phyloP scores from a whole-genome alignment of 2,113 vertebrate species.

The Phodopus roborovskii region DNA sequence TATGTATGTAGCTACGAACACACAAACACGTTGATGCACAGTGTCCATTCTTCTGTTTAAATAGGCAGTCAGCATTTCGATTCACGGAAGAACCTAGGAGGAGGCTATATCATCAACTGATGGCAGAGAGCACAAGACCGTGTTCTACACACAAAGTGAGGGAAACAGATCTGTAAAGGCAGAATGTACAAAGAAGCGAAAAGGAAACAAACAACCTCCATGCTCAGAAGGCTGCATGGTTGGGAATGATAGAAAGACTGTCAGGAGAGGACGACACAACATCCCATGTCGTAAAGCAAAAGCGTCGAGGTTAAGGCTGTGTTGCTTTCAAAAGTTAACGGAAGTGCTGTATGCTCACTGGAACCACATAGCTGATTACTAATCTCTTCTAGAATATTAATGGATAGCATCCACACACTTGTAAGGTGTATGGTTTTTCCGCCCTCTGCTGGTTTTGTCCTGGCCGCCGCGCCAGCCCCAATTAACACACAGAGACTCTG shows the following conservation, averaged over 20 bases:
- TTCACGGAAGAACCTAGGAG: conserved; percentile 72
- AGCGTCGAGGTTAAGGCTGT: conserved; percentile 86
- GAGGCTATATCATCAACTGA: conserved; percentile 75
- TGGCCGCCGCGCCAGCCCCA: too few species aligned
- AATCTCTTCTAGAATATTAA: conserved; percentile 61
- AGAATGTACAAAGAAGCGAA: conserved; percentile 86
- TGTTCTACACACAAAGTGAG: conserved; percentile 80
- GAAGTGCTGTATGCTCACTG: conserved; percentile 86
- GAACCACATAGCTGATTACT: conserved; percentile 78
- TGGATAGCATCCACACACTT: conserved; percentile 60
- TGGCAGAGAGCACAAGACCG: conserved; percentile 82
- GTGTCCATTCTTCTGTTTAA: conserved; percentile 85
- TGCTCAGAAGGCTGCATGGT: conserved; percentile 74
- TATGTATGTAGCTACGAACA: conserved; percentile 85
- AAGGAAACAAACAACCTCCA: conserved; percentile 45
- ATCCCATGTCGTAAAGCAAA: conserved; percentile 84
- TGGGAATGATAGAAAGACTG: conserved; percentile 72
- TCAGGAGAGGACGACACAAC: conserved; percentile 80
- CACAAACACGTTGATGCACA: conserved; percentile 83
- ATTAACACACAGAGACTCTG: too few species aligned
- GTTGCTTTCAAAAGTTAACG: conserved; percentile 85
- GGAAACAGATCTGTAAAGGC: conserved; percentile 81
- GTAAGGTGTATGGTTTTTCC: too few species aligned
- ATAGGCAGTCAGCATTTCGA: conserved; percentile 83
- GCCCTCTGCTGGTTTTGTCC: too few species aligned